Base-by-base conservation (phyloP, 2,888 invertebrate genomes). In the Calliphora vomitoria region DNA sequence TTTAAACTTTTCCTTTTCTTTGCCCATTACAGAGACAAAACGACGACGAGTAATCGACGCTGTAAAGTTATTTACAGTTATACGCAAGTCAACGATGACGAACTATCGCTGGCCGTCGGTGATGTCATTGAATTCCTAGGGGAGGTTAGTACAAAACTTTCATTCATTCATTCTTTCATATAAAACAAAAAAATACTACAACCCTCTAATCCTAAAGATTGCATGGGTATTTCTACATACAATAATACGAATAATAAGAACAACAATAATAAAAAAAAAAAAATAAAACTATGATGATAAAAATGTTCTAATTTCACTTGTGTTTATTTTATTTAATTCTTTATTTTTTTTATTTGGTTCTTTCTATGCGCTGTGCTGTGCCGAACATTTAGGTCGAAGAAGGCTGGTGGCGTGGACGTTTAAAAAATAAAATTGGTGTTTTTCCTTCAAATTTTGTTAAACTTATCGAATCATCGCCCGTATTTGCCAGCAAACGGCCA, bases 361-460 rank as follows among this genome's bases (percentile, higher is more conserved):
- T 50, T 71, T 76, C 53, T 66, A 3, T 79, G 47, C 35, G 75
- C 31, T 64, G 44, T 15, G 58, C 20, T 66, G 3, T 31, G 6
- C 15, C 38, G 64, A 35, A 35, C 90, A 90, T 91, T 91, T 90
- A 94, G 94, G 95, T 95, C 88, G 98, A 99, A 93, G 98, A 98
- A 93, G 98, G 98, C 47, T 97, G 97, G 97, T 98, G 98, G 98
- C 96, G 96, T 95, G 98, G 98, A 88, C 95, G 96, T 82, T 94
- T 97, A 68, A 96, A 96, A 92, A 97, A 97, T 62, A 96, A 96
- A 92, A 95, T 96, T 86, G 99, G 99, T 38, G 98, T 99, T 88
- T 99, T 99, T 93, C 99, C 99, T 5, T 99, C 98, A 8, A 99
- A 99, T 95, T 99, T 99, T 94, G 99, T 99, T 53, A 95, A 96